Conservation (phyloP, 1,140 invertebrate genomes). For the Nymphalis io region DNA sequence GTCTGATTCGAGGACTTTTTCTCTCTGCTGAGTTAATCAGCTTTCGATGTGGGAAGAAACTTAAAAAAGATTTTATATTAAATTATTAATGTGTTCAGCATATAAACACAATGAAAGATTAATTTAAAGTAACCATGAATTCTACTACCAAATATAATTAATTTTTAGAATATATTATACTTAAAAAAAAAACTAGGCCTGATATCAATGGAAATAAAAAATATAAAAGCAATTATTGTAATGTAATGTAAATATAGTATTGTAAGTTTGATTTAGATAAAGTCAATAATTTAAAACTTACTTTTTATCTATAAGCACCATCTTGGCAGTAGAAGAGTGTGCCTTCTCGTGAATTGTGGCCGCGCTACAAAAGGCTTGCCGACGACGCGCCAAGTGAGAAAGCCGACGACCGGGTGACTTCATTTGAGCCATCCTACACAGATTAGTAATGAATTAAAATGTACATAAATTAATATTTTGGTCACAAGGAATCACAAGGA, state of each 20-base stretch:
- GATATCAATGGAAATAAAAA: not conserved
- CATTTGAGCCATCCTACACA: constrained; percentile 68
- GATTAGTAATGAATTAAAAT: too few relatives aligned
- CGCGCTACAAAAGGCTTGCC: constrained; percentile 84
- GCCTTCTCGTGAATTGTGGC: constrained; percentile 69
- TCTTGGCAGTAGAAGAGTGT: constrained; percentile 56
- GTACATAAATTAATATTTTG: too few relatives aligned
- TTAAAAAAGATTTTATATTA: constrained; percentile 39
- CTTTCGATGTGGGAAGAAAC: constrained; percentile 78
- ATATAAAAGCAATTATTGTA: not conserved
- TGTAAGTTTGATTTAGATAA: too few relatives aligned
- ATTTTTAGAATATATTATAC: too few relatives aligned
- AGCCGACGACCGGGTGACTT: constrained; percentile 85
- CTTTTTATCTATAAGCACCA: constrained; percentile 80
- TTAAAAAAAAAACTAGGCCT: too few relatives aligned
- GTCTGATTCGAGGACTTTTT: constrained; percentile 72
- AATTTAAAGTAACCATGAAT: too few relatives aligned
- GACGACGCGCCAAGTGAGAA: constrained; percentile 84
- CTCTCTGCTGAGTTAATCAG: constrained; percentile 65
- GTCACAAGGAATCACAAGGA: too few relatives aligned
- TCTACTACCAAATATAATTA: too few relatives aligned
- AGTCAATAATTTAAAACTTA: constrained; percentile 48
- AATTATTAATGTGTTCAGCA: not conserved
- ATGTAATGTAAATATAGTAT: too few relatives aligned
- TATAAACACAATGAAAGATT: too few relatives aligned